Percentiles rank a stretch among this genome's conserved stretches.
These are phyloP conservation scores for Dione juno DNA, from an alignment of 2,888 invertebrate species.

Conservation along the genomic window DNA sequence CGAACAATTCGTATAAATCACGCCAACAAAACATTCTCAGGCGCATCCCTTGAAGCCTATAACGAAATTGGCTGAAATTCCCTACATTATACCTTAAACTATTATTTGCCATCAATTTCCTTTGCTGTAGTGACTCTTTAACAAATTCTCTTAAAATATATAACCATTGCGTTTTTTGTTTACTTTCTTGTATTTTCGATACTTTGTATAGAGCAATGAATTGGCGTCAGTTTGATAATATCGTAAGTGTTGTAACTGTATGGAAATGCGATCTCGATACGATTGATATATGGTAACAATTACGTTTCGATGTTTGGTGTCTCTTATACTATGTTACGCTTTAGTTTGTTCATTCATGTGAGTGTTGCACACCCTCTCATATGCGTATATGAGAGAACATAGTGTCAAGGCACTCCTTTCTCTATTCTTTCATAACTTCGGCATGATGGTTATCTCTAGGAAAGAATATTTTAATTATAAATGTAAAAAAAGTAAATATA, in stretches of 20 bases:
- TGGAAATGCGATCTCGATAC: slow-evolving; percentile 61
- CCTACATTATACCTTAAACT: slow-evolving; percentile 67
- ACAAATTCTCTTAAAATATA: background rate
- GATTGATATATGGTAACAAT: slow-evolving; percentile 81
- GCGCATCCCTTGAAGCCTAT: slow-evolving; percentile 63
- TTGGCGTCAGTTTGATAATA: background rate
- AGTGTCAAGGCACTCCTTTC: no score
- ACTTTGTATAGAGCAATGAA: slow-evolving; percentile 29
- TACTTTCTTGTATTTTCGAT: background rate
- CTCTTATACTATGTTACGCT: slow-evolving; percentile 43
- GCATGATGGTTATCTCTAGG: no score
- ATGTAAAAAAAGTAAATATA: no score
- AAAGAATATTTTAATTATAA: no score
- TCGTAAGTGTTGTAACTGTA: background rate
- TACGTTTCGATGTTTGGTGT: slow-evolving; percentile 69
- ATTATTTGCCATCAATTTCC: slow-evolving; percentile 57
- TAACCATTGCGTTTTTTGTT: slow-evolving; percentile 38
- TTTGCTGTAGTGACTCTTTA: slow-evolving; percentile 15
- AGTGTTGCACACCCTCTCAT: no score
- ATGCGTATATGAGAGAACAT: no score
- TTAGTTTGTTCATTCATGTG: background rate
- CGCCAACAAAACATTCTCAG: slow-evolving; percentile 41
- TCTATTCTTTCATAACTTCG: no score
- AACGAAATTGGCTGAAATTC: slow-evolving; percentile 61
- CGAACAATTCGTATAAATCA: slow-evolving; percentile 42